Evolutionary conservation across 37 sponge, comb jelly and placozoan genomes (phyloP), one percentile per base, ranked within the genome.

Genomic region (Corticium candelabrum): DNA sequence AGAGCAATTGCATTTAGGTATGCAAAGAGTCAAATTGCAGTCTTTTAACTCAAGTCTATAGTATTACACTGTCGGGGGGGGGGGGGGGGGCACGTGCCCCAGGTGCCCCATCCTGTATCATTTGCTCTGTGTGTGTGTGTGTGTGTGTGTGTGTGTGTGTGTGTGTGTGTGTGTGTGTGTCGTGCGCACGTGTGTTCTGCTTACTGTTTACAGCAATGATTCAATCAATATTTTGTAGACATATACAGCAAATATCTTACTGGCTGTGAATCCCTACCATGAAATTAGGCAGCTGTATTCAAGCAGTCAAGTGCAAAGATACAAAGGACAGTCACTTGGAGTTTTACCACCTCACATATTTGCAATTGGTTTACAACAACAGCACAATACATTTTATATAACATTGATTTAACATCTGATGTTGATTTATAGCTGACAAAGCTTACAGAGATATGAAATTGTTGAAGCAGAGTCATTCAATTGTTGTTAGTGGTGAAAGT

Each of bases 401-500:
- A 32, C 33, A 70, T 15, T 70, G 73, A 30, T 3, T 27, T 15
- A 21, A 11, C 56, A 43, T 43, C 11, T 43, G 5, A 43, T 43
- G 56, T 5, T 43, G 50, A 2, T 21, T 41, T 78, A 2, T 43
- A 96, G 98, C 93, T 50, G 98, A 96, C 75, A 96, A 96, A 71
- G 91, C 94, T 7, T 96, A 93, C 80, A 83, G 90, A 36, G 89
- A 96, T 69, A 93, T 96, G 94, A 86, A 80, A 39, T 35, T 79
- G 2, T 33, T 82, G 39, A 83, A 80, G 50, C 34, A 30, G 38
- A 90, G 91, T 68, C 98, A 96, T 78, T 88, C 94, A 57, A 88
- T 96, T 40, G 87, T 96, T 77, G 89, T 96, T 71, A 96, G 98
- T 78, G 98, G 96, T 83, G 96, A 95, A 74, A 95, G 96, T 87